Evolutionary conservation across 2,797 vertebrate genomes (phyloP), one percentile per base, ranked within the genome.

Genomic region (Micropoecilia bifurca): DNA sequence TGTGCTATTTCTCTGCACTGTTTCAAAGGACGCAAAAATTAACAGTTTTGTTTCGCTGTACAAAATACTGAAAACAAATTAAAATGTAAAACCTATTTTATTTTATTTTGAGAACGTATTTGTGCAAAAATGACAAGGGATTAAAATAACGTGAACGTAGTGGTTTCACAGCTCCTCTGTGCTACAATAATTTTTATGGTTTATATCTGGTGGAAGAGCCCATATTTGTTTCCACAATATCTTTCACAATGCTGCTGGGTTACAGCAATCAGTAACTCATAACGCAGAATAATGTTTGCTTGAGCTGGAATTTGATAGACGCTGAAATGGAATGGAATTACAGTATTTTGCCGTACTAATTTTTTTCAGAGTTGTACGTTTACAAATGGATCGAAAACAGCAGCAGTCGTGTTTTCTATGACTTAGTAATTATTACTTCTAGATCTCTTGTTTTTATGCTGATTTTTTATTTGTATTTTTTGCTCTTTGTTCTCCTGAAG

Each of bases 401-500:
- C 33, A 55, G 48, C 16, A 14, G 25, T 12, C 1, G 12, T 20
- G 0, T 12, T 68, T 7, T 6, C 12, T 22, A 4, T 41, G 12
- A 18, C 45, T 73, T 77, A 71, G 30, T 36, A 20, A 28, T 73
- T 66, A 10, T 66, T 48, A 10, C 68, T 66, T 33, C 13, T 36
- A 33, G 28, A 4, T 76, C 77, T 1, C 20, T 10, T 53, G 6
- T 33, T 47, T 30, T 48, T 61, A 55, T n/a, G 30, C 1, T 55
- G 53, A n/a, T 55, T 55, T 59, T 59, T 4, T 28, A 14, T 28
- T 5, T 8, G n/a, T n/a, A n/a, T 4, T 39, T 9, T 41, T 41
- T 63, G 30, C 5, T 63, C 20, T 25, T 55, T 83, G 74, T 92
- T 81, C 47, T 55, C 77, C 77, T 84, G 66, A 83, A 96, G 95